Evolutionary conservation across 92 coral and sea anemone genomes (phyloP).

Genomic region (Heliopora coerulea): DNA sequence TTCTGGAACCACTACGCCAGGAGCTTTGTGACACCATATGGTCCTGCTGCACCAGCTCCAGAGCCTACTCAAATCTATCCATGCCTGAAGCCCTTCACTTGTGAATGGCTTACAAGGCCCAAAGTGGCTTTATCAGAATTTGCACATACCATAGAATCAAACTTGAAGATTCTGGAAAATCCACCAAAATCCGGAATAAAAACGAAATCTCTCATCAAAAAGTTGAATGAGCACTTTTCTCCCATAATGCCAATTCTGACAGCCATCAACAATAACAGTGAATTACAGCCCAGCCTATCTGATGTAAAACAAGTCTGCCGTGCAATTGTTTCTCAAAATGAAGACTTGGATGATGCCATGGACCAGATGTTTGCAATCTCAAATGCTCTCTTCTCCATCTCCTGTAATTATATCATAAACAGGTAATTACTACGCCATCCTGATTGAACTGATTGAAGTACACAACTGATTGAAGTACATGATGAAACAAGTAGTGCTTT

Average conservation of each 20-base stretch:
- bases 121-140: conserved; percentile 20
- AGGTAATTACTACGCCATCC: neutral
- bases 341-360: conserved; percentile 7
- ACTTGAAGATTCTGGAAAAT: neutral
- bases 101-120: conserved; percentile 36
- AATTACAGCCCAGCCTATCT: neutral
- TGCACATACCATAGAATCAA: conserved; percentile 12
- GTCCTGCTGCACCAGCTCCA: neutral
- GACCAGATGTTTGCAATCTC: conserved; percentile 10
- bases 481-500: neutral
- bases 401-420: neutral
- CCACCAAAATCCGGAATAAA: neutral
- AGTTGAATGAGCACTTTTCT: neutral
- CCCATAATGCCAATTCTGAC: neutral
- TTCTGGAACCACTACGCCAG: neutral
- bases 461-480: neutral
- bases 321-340: neutral
- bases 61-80: neutral
- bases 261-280: neutral
- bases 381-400: conserved; percentile 8
- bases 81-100: conserved; percentile 7
- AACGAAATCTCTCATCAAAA: neutral
- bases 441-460: too few species aligned
- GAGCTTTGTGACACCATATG: conserved; percentile 38
- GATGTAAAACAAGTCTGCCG: neutral